Evolutionary conservation across 2,113 vertebrate species (phyloP), one percentile per base, ranked within the genome.

Genomic region (Eulemur rufifrons): DNA sequence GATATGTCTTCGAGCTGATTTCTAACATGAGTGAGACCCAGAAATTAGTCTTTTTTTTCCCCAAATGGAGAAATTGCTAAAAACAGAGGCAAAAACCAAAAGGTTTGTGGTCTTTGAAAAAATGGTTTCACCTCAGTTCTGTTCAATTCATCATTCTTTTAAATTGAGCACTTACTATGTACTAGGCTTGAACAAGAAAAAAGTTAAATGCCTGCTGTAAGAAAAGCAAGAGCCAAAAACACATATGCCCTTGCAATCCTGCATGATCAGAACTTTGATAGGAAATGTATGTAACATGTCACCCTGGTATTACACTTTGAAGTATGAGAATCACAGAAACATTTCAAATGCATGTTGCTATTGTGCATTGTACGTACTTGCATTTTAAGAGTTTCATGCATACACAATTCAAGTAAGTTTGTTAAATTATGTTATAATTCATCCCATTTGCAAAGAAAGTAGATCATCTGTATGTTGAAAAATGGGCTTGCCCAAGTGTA

Each of bases 1-100:
- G 18, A 80, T 42, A 34, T 77, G 5, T 27, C 89, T 94, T 89
- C 37, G 14, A 97, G 42, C 6, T 92, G 83, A 66, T 95, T 88
- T 93, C 25, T 94, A 91, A 66, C 12, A 56, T 47, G 13, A 68
- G 0, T 52, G 68, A 45, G 45, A 89, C 18, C 34, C 37, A 63
- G 52, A 88, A 96, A 18, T 64, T 54, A 23, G 27, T 29, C 54
- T 76, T 78, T 56, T 56, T 2, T 20, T 61, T 29, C 12, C 39
- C 39, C 13, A 9, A 66, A 69, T 66, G 45, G 63, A 84, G 13
- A 54, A 83, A 42, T 5, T 76, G 27, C 27, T 84, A 63, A 81
- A 34, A 92, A 52, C 59, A 83, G 54, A 87, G 50, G 25, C 42
- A 71, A 59, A 95, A 66, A 21, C 37, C 3, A 69, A 87, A 81